Evolutionary conservation across 2,113 vertebrate genomes (phyloP).

Genomic region (Poecile atricapillus): DNA sequence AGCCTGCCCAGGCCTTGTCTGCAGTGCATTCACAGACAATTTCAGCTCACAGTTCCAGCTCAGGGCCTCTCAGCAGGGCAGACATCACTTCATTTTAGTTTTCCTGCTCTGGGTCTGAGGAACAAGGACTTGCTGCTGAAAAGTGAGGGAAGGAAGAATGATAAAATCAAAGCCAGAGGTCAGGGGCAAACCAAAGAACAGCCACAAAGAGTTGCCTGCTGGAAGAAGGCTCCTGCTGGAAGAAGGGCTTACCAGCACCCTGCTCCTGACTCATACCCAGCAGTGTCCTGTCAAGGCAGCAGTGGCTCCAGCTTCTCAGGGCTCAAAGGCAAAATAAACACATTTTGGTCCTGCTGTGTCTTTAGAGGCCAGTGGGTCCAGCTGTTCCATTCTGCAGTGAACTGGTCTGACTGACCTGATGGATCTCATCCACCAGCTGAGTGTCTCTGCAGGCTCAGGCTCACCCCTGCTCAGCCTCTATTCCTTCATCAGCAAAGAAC

Average conservation of each 20-base stretch:
- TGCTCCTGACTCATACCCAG: not conserved
- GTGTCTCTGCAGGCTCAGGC: not conserved
- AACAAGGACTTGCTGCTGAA: not conserved
- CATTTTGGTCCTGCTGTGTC: accelerated
- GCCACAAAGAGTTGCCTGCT: not conserved
- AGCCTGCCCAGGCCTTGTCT: not conserved
- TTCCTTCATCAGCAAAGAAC: not conserved
- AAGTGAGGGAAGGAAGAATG: not conserved
- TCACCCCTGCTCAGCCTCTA: not conserved
- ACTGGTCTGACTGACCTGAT: accelerated
- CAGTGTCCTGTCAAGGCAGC: not conserved
- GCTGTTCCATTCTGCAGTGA: not conserved
- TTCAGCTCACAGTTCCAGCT: not conserved
- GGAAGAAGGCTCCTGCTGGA: not conserved
- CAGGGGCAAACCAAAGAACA: not conserved
- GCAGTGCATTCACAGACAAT: not conserved
- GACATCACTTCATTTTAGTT: not conserved
- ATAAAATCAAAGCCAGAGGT: not conserved
- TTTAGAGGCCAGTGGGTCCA: not conserved
- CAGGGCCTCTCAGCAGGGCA: not conserved
- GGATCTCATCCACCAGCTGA: not conserved
- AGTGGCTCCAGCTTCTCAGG: not conserved
- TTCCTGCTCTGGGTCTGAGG: not conserved
- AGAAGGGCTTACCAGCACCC: not conserved
- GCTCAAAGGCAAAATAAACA: not conserved